phyloP scores from a whole-genome alignment of 1,140 invertebrate genomes.

The Neodiprion fabricii region DNA sequence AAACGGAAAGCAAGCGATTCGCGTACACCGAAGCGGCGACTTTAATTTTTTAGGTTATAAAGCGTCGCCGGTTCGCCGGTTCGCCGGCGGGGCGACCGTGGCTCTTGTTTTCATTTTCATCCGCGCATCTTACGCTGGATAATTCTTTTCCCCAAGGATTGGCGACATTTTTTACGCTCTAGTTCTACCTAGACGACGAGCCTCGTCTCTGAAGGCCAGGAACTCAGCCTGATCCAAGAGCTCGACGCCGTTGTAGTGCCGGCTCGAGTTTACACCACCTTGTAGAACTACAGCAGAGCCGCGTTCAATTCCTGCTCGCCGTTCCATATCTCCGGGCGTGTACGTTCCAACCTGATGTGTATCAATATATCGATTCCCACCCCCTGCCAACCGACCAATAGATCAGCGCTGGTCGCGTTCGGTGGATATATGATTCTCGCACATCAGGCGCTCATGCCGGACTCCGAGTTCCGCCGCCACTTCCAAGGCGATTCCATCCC shows the following conservation, averaged over 20 bases:
- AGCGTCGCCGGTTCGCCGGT: not conserved
- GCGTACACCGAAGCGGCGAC: not conserved
- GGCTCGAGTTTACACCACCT: conserved; percentile 3
- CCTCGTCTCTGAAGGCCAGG: conserved; percentile 55
- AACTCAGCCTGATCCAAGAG: conserved; percentile 46
- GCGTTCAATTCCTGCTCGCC: conserved; percentile 3
- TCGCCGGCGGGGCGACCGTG: not conserved
- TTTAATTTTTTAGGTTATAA: not conserved
- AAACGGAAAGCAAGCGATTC: not conserved
- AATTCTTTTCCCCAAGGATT: not conserved
- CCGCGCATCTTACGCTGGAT: not conserved
- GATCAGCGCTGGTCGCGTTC: conserved; percentile 36
- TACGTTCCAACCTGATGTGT: not conserved
- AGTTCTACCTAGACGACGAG: conserved; percentile 44
- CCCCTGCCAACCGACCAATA: not conserved
- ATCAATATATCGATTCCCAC: too few species aligned
- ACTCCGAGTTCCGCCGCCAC: not conserved
- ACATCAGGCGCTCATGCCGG: conserved; percentile 39
- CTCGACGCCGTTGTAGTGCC: conserved; percentile 11
- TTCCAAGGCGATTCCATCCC: not conserved
- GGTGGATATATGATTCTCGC: conserved; percentile 40
- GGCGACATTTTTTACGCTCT: not conserved
- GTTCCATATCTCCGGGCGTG: conserved; percentile 1
- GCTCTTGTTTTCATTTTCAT: not conserved
- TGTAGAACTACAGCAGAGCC: conserved; percentile 17